Evolutionary conservation across 2,797 vertebrate species (phyloP).

Genomic region (Peromyscus melanophrys): DNA sequence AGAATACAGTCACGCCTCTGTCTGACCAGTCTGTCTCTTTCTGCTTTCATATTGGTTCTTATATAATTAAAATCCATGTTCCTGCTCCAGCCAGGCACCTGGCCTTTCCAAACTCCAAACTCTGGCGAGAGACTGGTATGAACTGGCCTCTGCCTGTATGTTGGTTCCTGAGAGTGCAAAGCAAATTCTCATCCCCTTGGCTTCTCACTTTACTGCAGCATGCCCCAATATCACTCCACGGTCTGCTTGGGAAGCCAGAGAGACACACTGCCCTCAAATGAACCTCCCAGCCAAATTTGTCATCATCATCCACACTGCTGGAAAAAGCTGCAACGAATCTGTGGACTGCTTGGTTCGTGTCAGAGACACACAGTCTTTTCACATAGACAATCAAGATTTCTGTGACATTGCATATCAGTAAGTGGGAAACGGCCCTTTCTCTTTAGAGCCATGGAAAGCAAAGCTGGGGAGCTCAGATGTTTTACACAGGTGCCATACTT

Average conservation of each 20-base stretch:
- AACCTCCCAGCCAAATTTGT: slow-evolving; percentile 83
- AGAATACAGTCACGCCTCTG: neutral
- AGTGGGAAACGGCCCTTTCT: slow-evolving; percentile 47
- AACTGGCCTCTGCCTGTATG: neutral
- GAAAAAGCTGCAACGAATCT: slow-evolving; percentile 76
- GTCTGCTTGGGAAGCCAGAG: slow-evolving; percentile 88
- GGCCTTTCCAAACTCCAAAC: neutral
- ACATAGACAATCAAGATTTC: slow-evolving; percentile 87
- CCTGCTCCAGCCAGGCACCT: neutral
- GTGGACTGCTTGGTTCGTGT: slow-evolving; percentile 81
- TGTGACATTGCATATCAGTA: slow-evolving; percentile 94
- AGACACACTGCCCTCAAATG: slow-evolving; percentile 84
- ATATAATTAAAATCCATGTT: neutral
- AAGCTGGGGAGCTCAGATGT: neutral
- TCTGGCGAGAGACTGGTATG: too few species aligned
- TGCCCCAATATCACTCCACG: slow-evolving; percentile 83
- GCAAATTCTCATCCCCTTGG: neutral
- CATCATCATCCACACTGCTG: slow-evolving; percentile 91
- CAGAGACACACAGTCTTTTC: slow-evolving; percentile 87
- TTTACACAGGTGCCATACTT: neutral
- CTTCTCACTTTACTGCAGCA: slow-evolving; percentile 34
- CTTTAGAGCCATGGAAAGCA: neutral
- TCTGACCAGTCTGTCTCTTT: neutral
- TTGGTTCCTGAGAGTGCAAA: neutral
- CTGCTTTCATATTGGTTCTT: neutral